Evolutionary conservation across 1,140 invertebrate species (phyloP).

Genomic region (Conus ventricosus): DNA sequence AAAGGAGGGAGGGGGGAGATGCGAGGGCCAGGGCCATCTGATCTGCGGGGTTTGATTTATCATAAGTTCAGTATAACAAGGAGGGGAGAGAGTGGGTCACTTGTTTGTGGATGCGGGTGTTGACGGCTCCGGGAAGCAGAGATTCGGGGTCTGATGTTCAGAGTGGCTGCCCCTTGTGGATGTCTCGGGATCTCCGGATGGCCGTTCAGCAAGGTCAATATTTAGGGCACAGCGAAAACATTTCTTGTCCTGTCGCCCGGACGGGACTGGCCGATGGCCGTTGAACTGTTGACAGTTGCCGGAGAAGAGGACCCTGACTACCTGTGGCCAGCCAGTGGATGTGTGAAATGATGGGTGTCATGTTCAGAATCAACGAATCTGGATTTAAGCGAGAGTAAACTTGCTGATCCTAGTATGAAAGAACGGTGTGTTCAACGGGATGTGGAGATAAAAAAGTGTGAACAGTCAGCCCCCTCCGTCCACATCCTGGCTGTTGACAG

Average conservation of each 20-base stretch:
- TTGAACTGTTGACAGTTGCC: not conserved
- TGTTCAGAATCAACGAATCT: not conserved
- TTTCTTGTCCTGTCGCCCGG: not conserved
- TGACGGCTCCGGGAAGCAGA: not conserved
- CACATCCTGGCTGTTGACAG: not conserved
- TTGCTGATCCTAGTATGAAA: not conserved
- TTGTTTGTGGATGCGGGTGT: not conserved
- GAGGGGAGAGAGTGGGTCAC: not conserved
- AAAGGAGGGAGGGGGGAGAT: not conserved
- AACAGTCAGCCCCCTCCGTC: not conserved
- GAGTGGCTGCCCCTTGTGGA: not conserved
- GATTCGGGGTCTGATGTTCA: not conserved
- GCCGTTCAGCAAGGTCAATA: not conserved
- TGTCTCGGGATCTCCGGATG: not conserved
- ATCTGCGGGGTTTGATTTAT: no score
- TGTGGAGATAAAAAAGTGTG: not conserved
- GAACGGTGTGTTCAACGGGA: not conserved
- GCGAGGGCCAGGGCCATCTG: not conserved
- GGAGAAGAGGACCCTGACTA: not conserved
- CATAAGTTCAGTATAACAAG: not conserved
- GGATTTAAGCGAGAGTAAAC: not conserved
- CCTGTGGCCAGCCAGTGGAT: not conserved
- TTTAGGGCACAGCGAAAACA: not conserved
- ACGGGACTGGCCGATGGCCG: no score
- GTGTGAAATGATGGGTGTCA: not conserved